Conservation (phyloP, 2,113 vertebrate genomes). For the Hypocryptadius cinnamomeus region DNA sequence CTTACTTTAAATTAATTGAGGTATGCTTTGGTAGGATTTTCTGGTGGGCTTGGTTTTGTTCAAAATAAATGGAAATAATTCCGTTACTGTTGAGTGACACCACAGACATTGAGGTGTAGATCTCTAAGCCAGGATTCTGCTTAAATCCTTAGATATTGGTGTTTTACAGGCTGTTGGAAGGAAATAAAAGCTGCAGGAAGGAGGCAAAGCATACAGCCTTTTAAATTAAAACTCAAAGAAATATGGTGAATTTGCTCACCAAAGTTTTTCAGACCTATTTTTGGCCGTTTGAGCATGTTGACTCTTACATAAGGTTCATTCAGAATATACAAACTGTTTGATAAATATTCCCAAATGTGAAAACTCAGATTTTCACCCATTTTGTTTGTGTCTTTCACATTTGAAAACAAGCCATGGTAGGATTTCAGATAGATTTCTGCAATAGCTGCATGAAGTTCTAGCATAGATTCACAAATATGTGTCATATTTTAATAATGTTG, state of each 20-base stretch:
- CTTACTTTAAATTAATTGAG: background rate
- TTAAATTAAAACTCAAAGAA: background rate
- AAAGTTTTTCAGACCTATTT: slow-evolving; percentile 55
- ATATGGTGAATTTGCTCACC: background rate
- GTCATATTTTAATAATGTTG: background rate
- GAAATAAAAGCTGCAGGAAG: background rate
- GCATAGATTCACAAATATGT: background rate
- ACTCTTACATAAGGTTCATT: slow-evolving; percentile 62
- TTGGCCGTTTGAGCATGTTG: slow-evolving; percentile 62
- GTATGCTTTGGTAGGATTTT: background rate
- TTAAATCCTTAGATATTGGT: background rate
- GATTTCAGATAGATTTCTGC: background rate
- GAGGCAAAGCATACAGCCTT: background rate
- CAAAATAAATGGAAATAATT: background rate
- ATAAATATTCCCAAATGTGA: slow-evolving; percentile 60
- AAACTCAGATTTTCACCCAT: slow-evolving; percentile 47
- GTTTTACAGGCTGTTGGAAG: background rate
- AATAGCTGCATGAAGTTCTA: background rate
- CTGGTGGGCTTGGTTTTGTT: background rate
- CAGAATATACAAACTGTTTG: slow-evolving; percentile 50
- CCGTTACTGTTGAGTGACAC: rapidly evolving
- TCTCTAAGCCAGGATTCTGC: background rate
- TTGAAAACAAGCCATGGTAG: background rate
- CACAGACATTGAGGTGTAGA: background rate
- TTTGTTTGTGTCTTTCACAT: slow-evolving; percentile 50